These are phyloP conservation scores for Homalodisca vitripennis DNA, from an alignment of 1,140 invertebrate genomes.

Conservation along the genomic window DNA sequence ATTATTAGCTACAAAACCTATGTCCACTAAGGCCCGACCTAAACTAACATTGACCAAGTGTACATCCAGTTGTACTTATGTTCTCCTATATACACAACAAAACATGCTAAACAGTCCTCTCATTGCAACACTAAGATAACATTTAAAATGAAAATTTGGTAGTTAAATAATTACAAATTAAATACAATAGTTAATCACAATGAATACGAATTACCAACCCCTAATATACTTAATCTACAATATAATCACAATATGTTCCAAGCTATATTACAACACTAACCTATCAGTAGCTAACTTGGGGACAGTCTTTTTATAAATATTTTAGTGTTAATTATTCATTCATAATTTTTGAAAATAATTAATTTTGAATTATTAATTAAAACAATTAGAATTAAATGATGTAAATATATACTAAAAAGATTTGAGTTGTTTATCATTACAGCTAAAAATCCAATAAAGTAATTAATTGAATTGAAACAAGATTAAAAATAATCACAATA, in stretches of 20 bases:
- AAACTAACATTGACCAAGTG: slow-evolving; percentile 15
- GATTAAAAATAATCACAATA: no score
- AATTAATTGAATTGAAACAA: no score
- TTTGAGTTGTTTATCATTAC: no score
- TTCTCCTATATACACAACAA: slow-evolving; percentile 23
- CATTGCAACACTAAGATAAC: slow-evolving; percentile 17
- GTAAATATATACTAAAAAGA: no score
- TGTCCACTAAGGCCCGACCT: slow-evolving; percentile 20
- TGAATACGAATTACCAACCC: slow-evolving; percentile 15
- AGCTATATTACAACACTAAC: slow-evolving; percentile 23
- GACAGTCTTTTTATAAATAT: slow-evolving; percentile 1
- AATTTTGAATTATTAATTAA: no score
- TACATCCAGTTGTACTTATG: slow-evolving; percentile 18
- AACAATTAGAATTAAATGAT: no score
- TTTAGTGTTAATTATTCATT: slow-evolving; percentile 5
- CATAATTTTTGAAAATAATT: no score
- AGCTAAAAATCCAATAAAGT: no score
- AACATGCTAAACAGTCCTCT: slow-evolving; percentile 25
- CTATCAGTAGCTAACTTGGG: slow-evolving; percentile 10
- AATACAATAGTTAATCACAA: slow-evolving; percentile 24
- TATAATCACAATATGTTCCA: slow-evolving; percentile 23
- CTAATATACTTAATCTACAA: slow-evolving; percentile 14
- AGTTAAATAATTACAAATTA: slow-evolving; percentile 22
- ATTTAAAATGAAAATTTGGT: slow-evolving; percentile 11
- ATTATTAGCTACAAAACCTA: slow-evolving; percentile 18